Evolutionary conservation across 1,140 invertebrate genomes (phyloP).

Genomic region (Zaprionus kolodkinae): DNA sequence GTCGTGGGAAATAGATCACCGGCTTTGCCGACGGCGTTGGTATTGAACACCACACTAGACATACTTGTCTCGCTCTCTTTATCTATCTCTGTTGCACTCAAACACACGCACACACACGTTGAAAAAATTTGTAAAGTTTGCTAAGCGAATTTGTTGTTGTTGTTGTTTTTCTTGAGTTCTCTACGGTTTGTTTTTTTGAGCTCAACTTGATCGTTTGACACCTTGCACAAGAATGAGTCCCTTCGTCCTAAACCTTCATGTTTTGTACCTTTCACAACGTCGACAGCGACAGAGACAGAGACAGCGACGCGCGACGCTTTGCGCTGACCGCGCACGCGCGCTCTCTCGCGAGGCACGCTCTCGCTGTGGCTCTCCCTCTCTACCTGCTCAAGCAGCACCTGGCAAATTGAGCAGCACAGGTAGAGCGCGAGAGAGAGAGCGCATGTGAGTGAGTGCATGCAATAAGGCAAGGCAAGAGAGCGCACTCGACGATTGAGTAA

Average conservation of each 20-base stretch:
- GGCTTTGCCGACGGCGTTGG: slow-evolving; percentile 40
- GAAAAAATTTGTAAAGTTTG: slow-evolving; percentile 24
- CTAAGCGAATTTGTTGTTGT: slow-evolving; percentile 10
- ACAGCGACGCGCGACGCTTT: background rate
- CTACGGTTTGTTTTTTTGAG: slow-evolving; percentile 28
- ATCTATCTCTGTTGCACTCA: background rate
- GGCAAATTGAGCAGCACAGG: background rate
- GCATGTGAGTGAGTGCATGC: background rate
- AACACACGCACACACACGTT: slow-evolving; percentile 30
- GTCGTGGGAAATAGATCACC: slow-evolving; percentile 64
- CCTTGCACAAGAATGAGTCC: slow-evolving; percentile 81
- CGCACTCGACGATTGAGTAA: background rate
- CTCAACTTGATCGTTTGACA: slow-evolving; percentile 77
- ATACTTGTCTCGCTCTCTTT: slow-evolving; percentile 12
- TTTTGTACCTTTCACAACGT: slow-evolving; percentile 72
- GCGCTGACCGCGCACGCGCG: slow-evolving; percentile 11
- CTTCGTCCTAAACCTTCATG: slow-evolving; percentile 79
- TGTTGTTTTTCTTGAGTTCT: slow-evolving; percentile 40
- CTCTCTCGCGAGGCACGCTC: background rate
- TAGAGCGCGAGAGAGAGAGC: slow-evolving; percentile 13
- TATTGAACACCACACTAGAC: slow-evolving; percentile 67
- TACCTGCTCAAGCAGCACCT: slow-evolving; percentile 24
- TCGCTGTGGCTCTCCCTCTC: background rate
- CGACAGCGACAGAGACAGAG: background rate
- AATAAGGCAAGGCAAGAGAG: background rate